A percentile compares a stretch with the other conserved stretches of the same genome.
Conservation (phyloP, 2,888 invertebrate genomes). For the Seira musarum region DNA sequence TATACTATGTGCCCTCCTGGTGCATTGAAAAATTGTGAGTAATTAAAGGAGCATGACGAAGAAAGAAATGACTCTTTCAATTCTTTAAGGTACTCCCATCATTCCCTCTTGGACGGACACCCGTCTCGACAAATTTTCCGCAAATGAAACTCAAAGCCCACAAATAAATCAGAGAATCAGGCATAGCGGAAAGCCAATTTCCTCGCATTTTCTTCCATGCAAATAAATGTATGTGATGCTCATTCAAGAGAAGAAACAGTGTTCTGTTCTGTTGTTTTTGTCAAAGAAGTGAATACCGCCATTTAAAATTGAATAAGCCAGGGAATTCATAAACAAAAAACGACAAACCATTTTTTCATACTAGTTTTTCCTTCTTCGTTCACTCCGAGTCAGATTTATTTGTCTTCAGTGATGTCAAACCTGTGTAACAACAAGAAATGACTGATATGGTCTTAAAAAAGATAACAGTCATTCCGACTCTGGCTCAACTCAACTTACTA, state of each 20-base stretch:
- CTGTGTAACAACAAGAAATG: neutral
- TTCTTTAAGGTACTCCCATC: slow-evolving; percentile 17
- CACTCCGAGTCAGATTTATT: slow-evolving; percentile 31
- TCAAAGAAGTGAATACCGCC: neutral
- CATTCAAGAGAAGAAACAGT: no score
- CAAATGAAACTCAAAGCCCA: slow-evolving; percentile 2
- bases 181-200: neutral
- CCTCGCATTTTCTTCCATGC: slow-evolving; percentile 2
- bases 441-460: neutral
- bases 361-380: neutral
- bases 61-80: slow-evolving; percentile 27
- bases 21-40: slow-evolving; percentile 54
- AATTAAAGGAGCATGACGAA: slow-evolving; percentile 57
- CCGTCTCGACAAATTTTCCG: slow-evolving; percentile 6
- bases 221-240: neutral
- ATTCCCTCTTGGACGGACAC: neutral
- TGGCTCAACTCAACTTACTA: no score
- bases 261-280: slow-evolving; percentile 5
- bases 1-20: slow-evolving; percentile 23
- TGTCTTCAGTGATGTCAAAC: slow-evolving; percentile 23
- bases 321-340: neutral
- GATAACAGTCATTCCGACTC: neutral
- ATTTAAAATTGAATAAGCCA: neutral
- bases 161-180: slow-evolving; percentile 12
- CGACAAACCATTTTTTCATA: neutral